phyloP scores from a whole-genome alignment of 2,888 invertebrate species.

The Drosophila borborema region DNA sequence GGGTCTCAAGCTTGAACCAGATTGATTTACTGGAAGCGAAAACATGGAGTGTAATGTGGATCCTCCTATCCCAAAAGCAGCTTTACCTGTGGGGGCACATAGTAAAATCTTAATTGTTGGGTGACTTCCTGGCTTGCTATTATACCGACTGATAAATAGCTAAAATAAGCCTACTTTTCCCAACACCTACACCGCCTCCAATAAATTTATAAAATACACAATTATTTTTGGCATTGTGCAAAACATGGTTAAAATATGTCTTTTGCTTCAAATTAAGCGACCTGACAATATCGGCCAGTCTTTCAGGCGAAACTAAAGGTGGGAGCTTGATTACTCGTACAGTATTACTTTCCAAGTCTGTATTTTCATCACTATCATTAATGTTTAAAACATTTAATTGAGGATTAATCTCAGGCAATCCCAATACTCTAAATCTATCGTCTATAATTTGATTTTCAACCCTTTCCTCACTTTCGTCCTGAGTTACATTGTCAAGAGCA shows the following conservation, averaged over 20 bases:
- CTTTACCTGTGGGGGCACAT: no score
- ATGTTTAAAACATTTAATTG: background rate
- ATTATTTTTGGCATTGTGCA: background rate
- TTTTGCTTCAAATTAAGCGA: background rate
- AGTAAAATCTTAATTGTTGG: background rate
- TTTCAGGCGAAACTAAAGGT: background rate
- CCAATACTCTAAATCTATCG: background rate
- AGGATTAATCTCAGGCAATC: background rate
- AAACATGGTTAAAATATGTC: background rate
- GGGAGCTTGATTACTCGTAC: background rate
- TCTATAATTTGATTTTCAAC: background rate
- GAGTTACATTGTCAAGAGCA: background rate
- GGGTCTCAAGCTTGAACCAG: no score
- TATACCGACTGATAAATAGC: background rate
- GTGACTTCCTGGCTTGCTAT: background rate
- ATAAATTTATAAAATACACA: background rate
- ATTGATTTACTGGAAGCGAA: no score
- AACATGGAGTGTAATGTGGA: no score
- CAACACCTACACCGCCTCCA: background rate
- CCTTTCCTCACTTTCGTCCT: background rate
- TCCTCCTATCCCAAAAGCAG: no score
- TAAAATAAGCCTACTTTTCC: no score
- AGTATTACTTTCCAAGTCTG: background rate
- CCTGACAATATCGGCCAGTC: background rate
- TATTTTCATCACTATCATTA: background rate